phyloP scores from a whole-genome alignment of 2,113 vertebrate species.

The Gambusia holbrooki region DNA sequence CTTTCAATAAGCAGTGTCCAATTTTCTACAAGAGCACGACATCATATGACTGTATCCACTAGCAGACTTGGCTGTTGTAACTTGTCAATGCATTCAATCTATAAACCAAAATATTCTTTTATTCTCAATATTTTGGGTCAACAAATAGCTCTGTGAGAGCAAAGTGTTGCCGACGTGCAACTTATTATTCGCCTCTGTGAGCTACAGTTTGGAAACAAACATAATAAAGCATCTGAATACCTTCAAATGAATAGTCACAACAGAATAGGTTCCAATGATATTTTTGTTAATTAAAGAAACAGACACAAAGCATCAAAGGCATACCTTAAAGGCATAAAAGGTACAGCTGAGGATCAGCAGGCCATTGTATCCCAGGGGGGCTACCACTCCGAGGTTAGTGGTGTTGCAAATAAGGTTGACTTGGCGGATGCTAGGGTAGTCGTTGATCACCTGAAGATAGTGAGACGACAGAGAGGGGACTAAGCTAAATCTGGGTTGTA shows the following conservation, averaged over 20 bases:
- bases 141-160: no score
- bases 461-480: constrained; percentile 18
- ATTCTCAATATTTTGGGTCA: no score
- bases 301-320: background rate
- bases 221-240: no score
- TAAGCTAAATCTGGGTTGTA: background rate
- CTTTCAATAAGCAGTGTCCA: background rate
- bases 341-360: constrained; percentile 97
- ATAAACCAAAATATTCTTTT: no score
- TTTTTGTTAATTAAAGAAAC: background rate
- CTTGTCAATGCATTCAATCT: background rate
- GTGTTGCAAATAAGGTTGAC: constrained; percentile 97
- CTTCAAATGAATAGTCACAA: no score
- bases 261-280: no score
- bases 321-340: constrained; percentile 96
- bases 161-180: no score
- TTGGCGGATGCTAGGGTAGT: constrained; percentile 95
- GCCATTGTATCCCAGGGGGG: constrained; percentile 96
- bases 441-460: constrained; percentile 84
- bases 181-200: no score
- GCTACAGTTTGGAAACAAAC: no score
- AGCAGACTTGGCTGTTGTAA: background rate
- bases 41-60: background rate
- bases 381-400: constrained; percentile 94
- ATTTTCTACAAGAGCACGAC: background rate